Evolutionary conservation across 2,888 invertebrate species (phyloP).

Genomic region (Dorcus hopei): DNA sequence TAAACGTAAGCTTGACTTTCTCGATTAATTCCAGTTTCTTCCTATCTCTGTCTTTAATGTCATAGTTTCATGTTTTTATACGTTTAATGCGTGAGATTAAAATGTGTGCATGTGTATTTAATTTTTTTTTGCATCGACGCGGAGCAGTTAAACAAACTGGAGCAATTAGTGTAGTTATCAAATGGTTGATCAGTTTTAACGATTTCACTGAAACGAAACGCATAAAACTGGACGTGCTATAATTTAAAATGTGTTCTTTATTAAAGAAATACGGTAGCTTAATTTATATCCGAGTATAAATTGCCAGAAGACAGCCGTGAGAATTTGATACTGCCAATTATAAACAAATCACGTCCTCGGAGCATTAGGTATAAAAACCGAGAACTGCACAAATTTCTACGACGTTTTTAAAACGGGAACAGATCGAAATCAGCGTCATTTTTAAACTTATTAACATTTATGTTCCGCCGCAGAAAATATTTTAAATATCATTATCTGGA

Average conservation of each 20-base stretch:
- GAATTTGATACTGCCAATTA: slow-evolving; percentile 12
- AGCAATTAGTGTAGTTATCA: too few species aligned
- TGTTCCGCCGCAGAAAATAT: neutral
- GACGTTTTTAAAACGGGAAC: slow-evolving; percentile 1
- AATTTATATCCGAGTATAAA: slow-evolving; percentile 8
- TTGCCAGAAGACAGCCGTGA: slow-evolving; percentile 7
- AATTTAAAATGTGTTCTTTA: slow-evolving; percentile 7
- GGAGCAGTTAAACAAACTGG: too few species aligned
- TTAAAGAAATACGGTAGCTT: slow-evolving; percentile 12
- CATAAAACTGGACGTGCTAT: neutral
- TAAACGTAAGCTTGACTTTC: too few species aligned
- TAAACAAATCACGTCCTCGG: slow-evolving; percentile 7
- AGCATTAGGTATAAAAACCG: neutral
- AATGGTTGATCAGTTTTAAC: too few species aligned
- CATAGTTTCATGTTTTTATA: too few species aligned
- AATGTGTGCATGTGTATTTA: too few species aligned
- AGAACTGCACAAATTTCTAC: slow-evolving; percentile 4
- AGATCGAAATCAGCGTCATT: neutral
- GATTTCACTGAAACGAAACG: too few species aligned
- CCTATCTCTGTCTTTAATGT: too few species aligned
- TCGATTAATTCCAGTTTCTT: too few species aligned
- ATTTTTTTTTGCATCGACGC: too few species aligned
- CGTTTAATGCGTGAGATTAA: too few species aligned
- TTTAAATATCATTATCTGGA: neutral
- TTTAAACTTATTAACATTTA: neutral